phyloP scores from a whole-genome alignment of 1,140 invertebrate genomes.

The Orius laevigatus region DNA sequence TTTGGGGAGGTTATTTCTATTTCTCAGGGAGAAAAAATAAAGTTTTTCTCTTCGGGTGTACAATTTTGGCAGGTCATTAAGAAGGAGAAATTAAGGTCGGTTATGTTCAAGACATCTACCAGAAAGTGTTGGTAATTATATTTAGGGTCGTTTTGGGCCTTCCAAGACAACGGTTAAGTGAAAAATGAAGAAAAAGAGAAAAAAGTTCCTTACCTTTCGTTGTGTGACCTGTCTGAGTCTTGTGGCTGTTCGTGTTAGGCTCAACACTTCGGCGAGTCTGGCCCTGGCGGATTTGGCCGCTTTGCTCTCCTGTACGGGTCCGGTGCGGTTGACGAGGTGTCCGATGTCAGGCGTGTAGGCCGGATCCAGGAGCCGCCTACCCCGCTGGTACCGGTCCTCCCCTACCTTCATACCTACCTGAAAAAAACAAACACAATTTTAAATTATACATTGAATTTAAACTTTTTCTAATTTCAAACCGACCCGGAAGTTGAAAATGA shows the following conservation, averaged over 20 bases:
- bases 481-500: no score
- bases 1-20: no score
- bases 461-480: no score
- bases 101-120: no score
- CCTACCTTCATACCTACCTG: slow-evolving; percentile 12
- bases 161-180: no score
- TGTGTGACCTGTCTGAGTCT: slow-evolving; percentile 14
- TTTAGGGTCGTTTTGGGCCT: no score
- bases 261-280: slow-evolving; percentile 36
- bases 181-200: no score
- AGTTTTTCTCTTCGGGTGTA: no score
- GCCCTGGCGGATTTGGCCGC: slow-evolving; percentile 22
- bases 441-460: not conserved
- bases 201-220: slow-evolving; percentile 11
- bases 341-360: slow-evolving; percentile 40
- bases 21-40: no score
- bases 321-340: slow-evolving; percentile 34
- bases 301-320: slow-evolving; percentile 15
- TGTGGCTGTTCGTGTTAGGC: slow-evolving; percentile 24
- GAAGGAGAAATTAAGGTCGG: no score
- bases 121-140: no score
- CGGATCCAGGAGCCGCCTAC: slow-evolving; percentile 19
- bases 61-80: no score
- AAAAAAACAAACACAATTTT: not conserved
- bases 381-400: slow-evolving; percentile 9